These are phyloP conservation scores for Galaxias olidus DNA, from an alignment of 2,797 vertebrate species.

Conservation along the genomic window DNA sequence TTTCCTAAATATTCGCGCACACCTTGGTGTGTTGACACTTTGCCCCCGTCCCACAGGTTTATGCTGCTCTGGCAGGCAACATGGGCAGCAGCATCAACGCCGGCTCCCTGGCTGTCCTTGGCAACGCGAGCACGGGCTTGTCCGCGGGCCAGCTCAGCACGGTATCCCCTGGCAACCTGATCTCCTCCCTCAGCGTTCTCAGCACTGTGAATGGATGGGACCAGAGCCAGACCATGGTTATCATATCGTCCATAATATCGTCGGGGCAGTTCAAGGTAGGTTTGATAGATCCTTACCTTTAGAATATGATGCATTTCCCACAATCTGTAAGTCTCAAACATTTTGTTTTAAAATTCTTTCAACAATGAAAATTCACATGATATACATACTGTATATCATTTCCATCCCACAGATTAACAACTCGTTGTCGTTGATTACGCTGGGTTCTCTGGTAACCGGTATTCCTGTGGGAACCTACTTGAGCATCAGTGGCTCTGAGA, in stretches of 20 bases:
- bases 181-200: constrained; percentile 33
- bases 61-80: constrained; percentile 62
- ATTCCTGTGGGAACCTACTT: constrained; percentile 40
- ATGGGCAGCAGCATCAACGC: constrained; percentile 37
- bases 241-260: constrained; percentile 51
- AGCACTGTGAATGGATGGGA: constrained; percentile 57
- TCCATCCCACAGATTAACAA: constrained; percentile 52
- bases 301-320: no score
- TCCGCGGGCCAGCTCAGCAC: constrained; percentile 55
- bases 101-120: constrained; percentile 46
- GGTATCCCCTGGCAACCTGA: constrained; percentile 29
- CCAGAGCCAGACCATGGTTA: constrained; percentile 60
- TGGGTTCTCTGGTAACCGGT: constrained; percentile 68
- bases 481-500: constrained; percentile 24
- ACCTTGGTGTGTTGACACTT: no score
- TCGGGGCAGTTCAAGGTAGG: constrained; percentile 56
- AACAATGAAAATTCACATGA: no score
- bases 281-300: no score
- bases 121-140: constrained; percentile 49
- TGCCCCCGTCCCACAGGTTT: constrained; percentile 41
- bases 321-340: no score
- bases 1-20: neutral
- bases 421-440: neutral
- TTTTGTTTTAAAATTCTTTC: no score
- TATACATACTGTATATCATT: no score